These are phyloP conservation scores for Fissipunctia ypsillon DNA, from an alignment of 2,888 invertebrate genomes.

Conservation along the genomic window DNA sequence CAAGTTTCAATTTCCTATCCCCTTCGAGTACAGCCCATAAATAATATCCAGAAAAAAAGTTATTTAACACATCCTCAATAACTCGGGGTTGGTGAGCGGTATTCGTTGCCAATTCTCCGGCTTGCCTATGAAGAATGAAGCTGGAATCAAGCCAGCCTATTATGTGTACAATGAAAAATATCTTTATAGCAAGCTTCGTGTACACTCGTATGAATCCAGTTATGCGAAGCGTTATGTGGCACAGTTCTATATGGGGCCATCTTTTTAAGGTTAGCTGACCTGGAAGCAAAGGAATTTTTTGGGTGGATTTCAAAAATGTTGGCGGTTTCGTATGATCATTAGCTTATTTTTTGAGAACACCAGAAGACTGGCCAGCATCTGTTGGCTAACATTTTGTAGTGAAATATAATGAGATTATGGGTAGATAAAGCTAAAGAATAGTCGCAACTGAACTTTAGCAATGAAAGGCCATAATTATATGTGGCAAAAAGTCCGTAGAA, in stretches of 20 bases:
- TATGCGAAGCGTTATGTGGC: conserved; percentile 50
- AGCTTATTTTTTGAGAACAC: not conserved
- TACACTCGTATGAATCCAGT: conserved; percentile 70
- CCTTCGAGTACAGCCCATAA: conserved; percentile 36
- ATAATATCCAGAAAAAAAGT: conserved; percentile 59
- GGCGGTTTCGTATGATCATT: not conserved
- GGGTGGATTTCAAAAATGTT: conserved; percentile 11
- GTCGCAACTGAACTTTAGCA: not conserved
- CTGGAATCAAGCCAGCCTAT: conserved; percentile 80
- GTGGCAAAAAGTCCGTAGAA: not conserved
- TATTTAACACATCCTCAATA: conserved; percentile 70
- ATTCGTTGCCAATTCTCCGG: conserved; percentile 71
- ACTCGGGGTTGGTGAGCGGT: conserved; percentile 58
- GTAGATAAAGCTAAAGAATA: not conserved
- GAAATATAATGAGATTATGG: not conserved
- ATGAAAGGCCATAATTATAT: not conserved
- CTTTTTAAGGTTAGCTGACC: conserved; percentile 46
- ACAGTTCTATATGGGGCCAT: conserved; percentile 45
- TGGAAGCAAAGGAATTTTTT: conserved; percentile 22
- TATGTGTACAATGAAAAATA: conserved; percentile 76
- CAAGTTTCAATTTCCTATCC: conserved; percentile 57
- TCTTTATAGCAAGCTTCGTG: conserved; percentile 67
- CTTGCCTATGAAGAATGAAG: conserved; percentile 73
- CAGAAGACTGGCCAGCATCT: not conserved
- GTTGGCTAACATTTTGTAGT: not conserved